A percentile compares a stretch with the other conserved stretches of the same genome.
Evolutionary conservation across 2,797 vertebrate genomes (phyloP).

Genomic region (Neosalanx taihuensis): DNA sequence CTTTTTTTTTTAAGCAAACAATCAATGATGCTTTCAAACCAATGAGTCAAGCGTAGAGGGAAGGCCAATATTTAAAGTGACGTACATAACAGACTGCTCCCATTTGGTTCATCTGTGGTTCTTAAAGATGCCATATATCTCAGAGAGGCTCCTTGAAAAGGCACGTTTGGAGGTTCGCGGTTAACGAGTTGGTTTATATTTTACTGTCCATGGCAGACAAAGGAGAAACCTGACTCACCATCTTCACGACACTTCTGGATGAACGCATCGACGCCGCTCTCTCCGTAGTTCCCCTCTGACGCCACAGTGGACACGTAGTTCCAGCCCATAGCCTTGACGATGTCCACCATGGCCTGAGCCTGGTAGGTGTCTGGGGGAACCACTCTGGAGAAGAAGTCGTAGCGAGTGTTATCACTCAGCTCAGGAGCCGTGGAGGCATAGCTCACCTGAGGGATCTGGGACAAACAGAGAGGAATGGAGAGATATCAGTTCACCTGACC

Average conservation of each 20-base stretch:
- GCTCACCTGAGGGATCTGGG: constrained; percentile 94
- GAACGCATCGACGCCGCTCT: constrained; percentile 93
- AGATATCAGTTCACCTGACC: background rate
- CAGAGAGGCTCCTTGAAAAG: too few relatives aligned
- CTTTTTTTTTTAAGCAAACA: background rate
- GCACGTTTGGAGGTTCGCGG: background rate
- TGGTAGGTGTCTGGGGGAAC: constrained; percentile 95
- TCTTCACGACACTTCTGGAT: constrained; percentile 94
- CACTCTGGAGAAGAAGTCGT: constrained; percentile 94
- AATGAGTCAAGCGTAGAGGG: background rate
- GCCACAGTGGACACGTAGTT: constrained; percentile 95
- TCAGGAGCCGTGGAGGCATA: constrained; percentile 93
- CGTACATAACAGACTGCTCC: background rate
- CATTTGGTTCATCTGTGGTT: background rate
- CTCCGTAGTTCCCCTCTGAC: constrained; percentile 93
- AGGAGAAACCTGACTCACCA: constrained; percentile 73
- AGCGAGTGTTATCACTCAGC: constrained; percentile 94
- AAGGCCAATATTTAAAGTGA: background rate
- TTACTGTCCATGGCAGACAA: background rate
- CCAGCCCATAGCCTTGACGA: constrained; percentile 93
- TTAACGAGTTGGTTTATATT: background rate
- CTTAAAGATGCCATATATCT: background rate
- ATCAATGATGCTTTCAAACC: background rate
- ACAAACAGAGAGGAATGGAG: background rate
- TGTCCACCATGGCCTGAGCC: constrained; percentile 97